These are phyloP conservation scores for Chaenocephalus aceratus DNA, from an alignment of 2,113 vertebrate species.

Conservation along the genomic window DNA sequence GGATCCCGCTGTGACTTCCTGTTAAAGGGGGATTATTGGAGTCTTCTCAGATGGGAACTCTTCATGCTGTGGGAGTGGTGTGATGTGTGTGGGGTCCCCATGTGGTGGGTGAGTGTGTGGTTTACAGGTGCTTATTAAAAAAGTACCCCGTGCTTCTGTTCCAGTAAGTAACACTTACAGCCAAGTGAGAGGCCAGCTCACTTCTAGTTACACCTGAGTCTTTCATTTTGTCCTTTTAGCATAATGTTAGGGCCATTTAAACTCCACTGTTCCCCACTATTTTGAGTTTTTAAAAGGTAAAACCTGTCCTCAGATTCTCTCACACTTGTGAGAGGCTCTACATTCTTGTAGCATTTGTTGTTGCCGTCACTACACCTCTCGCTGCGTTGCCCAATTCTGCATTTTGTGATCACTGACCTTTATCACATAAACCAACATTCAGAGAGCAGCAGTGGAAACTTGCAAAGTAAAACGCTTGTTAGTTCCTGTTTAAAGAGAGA, in stretches of 20 bases:
- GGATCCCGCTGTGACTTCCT: conserved; percentile 57
- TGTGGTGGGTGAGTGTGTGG: neutral
- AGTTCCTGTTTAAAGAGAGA: neutral
- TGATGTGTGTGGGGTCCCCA: neutral
- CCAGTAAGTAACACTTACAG: conserved; percentile 9
- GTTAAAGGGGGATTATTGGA: conserved; percentile 27
- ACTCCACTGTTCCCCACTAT: neutral
- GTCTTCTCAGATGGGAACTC: neutral
- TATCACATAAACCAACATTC: conserved; percentile 25
- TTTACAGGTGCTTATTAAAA: conserved; percentile 37
- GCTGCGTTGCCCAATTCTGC: neutral
- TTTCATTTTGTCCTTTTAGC: neutral
- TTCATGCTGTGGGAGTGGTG: neutral
- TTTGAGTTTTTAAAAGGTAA: neutral
- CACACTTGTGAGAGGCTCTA: neutral
- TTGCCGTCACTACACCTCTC: too few relatives aligned
- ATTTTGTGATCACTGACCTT: neutral
- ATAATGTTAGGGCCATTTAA: neutral
- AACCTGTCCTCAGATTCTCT: neutral
- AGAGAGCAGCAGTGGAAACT: neutral
- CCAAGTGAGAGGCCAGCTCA: neutral
- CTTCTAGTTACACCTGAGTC: neutral
- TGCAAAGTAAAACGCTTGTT: neutral
- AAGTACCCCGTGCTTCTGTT: conserved; percentile 22
- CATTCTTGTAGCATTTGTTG: neutral